Conservation (phyloP, 2,113 vertebrate genomes). For the Mystacornis crossleyi region DNA sequence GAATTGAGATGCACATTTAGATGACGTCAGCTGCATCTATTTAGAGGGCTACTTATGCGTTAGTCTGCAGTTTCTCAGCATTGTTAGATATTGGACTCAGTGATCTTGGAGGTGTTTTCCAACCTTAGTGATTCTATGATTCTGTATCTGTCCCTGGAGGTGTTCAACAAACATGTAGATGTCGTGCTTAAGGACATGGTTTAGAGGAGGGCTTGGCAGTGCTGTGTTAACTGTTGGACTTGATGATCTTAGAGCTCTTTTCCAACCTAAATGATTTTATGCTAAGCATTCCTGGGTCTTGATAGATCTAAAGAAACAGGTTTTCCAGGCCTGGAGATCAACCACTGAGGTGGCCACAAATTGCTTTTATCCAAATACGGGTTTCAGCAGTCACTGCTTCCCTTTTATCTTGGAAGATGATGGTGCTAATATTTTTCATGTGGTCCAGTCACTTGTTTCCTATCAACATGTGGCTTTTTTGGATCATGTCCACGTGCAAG, state of each 20-base stretch:
- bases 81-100: neutral
- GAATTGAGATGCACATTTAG: neutral
- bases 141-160: neutral
- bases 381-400: neutral
- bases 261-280: neutral
- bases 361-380: neutral
- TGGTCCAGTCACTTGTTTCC: neutral
- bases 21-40: neutral
- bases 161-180: neutral
- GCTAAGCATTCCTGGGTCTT: neutral
- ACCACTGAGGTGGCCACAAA: neutral
- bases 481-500: accelerated
- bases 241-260: neutral
- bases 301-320: neutral
- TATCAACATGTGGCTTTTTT: neutral
- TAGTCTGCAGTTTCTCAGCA: neutral
- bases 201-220: neutral
- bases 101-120: neutral
- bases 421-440: neutral
- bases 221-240: neutral
- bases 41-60: neutral
- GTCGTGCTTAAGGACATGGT: neutral
- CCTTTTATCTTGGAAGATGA: neutral
- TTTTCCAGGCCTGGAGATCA: neutral
- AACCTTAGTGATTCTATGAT: neutral